Percentiles rank a stretch among this genome's conserved stretches.
Conservation (phyloP, 2,888 invertebrate genomes). For the Dynastes grantii region DNA sequence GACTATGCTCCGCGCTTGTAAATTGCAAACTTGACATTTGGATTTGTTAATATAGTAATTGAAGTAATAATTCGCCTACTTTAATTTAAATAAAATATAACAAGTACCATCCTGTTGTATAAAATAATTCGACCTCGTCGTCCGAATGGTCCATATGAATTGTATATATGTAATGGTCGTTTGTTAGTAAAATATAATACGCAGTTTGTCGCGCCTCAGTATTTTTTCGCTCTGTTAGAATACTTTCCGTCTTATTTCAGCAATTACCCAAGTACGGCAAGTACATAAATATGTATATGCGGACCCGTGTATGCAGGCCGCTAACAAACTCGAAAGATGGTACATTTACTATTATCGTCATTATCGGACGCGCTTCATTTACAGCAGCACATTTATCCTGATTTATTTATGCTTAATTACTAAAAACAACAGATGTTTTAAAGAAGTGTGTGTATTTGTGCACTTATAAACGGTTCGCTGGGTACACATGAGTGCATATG, state of each 20-base stretch:
- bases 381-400: constrained; percentile 25
- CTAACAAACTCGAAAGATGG: not conserved
- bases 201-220: constrained; percentile 1
- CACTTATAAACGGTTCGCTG: not conserved
- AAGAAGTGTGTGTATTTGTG: not conserved
- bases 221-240: constrained; percentile 22
- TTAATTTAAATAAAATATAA: constrained; percentile 71
- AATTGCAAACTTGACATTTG: constrained; percentile 51
- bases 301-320: not conserved
- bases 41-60: constrained; percentile 62
- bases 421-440: constrained; percentile 31
- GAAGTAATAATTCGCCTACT: constrained; percentile 70
- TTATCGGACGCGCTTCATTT: constrained; percentile 17
- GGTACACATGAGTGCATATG: not conserved
- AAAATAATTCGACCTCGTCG: constrained; percentile 65
- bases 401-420: constrained; percentile 42
- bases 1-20: constrained; percentile 11
- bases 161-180: constrained; percentile 6
- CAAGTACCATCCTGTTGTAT: constrained; percentile 68
- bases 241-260: constrained; percentile 4
- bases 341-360: constrained; percentile 8
- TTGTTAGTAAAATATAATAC: constrained; percentile 36
- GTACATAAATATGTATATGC: not conserved
- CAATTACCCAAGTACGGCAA: not conserved
- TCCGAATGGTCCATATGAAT: constrained; percentile 29